phyloP scores from a whole-genome alignment of 1,140 invertebrate genomes.

The Zophobas morio region DNA sequence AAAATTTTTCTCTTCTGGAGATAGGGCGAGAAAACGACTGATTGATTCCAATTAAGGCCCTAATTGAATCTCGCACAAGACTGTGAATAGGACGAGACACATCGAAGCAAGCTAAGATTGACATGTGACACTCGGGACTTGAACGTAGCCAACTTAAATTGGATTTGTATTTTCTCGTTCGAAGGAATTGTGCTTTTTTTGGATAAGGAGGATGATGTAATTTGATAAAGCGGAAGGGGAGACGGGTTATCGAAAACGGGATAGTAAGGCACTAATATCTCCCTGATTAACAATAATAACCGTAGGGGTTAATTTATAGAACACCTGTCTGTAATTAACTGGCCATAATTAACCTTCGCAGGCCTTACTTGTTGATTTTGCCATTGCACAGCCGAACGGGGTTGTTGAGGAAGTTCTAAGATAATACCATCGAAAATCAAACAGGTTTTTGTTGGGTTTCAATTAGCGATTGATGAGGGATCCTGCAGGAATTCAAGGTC shows the following conservation, averaged over 20 bases:
- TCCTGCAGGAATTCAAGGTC: conserved; percentile 1
- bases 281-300: conserved; percentile 57
- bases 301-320: conserved; percentile 55
- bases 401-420: background rate
- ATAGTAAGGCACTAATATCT: conserved; percentile 51
- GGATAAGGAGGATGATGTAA: conserved; percentile 21
- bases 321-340: conserved; percentile 56
- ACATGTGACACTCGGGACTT: conserved; percentile 51
- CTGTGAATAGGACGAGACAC: conserved; percentile 51
- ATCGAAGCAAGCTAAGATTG: conserved; percentile 50
- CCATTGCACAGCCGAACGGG: conserved; percentile 44
- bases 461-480: background rate
- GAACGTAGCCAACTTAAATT: conserved; percentile 44
- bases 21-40: conserved; percentile 37
- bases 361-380: conserved; percentile 56
- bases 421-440: conserved; percentile 27
- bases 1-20: conserved; percentile 1
- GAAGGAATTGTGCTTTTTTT: conserved; percentile 21
- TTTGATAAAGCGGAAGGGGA: conserved; percentile 30
- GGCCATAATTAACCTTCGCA: conserved; percentile 55
- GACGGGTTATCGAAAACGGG: conserved; percentile 52
- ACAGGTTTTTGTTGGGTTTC: no score
- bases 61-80: conserved; percentile 53
- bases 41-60: conserved; percentile 52
- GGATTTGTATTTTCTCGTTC: conserved; percentile 45